Percentiles rank a stretch among this genome's conserved stretches.
Evolutionary conservation across 2,113 vertebrate genomes (phyloP).

Genomic region (Machaerirhynchus nigripectus): DNA sequence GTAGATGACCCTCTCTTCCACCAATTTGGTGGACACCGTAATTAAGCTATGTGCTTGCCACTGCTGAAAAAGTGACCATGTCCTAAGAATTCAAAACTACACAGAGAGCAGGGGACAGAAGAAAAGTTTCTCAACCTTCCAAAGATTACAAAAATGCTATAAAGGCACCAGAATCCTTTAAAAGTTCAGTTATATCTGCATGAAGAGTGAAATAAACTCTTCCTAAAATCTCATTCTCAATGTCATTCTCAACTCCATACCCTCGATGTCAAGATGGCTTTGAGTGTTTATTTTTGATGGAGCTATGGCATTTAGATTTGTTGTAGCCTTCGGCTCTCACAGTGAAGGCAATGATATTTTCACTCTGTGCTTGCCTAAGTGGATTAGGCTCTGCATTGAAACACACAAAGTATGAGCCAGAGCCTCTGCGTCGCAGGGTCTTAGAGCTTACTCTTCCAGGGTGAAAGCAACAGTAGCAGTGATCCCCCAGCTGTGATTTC

Average conservation of each 20-base stretch:
- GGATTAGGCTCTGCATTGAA: conserved; percentile 46
- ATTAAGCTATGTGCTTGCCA: background rate
- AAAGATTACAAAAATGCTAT: background rate
- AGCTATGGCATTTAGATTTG: conserved; percentile 16
- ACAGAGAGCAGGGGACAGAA: background rate
- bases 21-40: background rate
- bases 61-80: background rate
- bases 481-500: background rate
- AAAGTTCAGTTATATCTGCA: conserved; percentile 18
- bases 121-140: background rate
- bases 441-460: background rate
- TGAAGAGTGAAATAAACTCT: conserved; percentile 24
- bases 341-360: conserved; percentile 36
- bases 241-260: conserved; percentile 3
- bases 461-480: background rate
- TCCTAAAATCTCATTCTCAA: conserved; percentile 33
- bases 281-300: conserved; percentile 38
- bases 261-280: background rate
- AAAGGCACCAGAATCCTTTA: background rate
- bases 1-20: background rate
- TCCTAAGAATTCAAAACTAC: background rate
- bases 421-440: background rate
- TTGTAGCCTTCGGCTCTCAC: conserved; percentile 30
- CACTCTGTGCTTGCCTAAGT: conserved; percentile 42
- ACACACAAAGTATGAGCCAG: background rate